phyloP scores from a whole-genome alignment of 2,113 vertebrate species.

The Arvicanthis niloticus region DNA sequence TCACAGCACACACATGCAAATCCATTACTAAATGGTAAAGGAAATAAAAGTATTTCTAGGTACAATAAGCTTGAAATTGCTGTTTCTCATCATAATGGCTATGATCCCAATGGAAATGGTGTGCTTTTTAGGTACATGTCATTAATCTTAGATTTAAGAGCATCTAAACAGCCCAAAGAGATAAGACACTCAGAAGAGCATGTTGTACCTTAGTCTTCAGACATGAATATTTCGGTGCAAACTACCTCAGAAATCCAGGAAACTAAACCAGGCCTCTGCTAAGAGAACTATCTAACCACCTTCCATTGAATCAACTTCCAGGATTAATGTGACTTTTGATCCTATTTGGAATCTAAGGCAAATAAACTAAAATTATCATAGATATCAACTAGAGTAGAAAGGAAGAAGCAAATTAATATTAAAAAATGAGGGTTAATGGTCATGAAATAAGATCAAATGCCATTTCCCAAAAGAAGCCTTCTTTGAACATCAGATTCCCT shows the following conservation, averaged over 20 bases:
- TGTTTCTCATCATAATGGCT: background rate
- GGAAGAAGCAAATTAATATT: slow-evolving; percentile 15
- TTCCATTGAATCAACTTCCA: background rate
- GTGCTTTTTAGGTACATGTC: background rate
- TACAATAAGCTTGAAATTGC: background rate
- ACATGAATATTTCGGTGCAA: background rate
- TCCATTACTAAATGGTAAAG: background rate
- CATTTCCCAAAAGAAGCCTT: background rate
- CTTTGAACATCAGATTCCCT: slow-evolving; percentile 4
- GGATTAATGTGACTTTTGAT: slow-evolving; percentile 36
- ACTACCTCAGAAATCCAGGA: background rate
- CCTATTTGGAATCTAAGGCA: slow-evolving; percentile 5
- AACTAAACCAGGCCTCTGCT: background rate
- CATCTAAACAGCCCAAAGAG: background rate
- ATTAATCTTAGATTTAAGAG: background rate
- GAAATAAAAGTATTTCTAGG: background rate
- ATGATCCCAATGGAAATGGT: background rate
- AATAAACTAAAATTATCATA: background rate
- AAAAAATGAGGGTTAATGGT: background rate
- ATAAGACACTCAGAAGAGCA: background rate
- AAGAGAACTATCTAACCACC: background rate
- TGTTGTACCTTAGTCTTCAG: background rate
- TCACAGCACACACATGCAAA: background rate
- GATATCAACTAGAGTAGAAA: background rate
- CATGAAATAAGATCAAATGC: slow-evolving; percentile 51